Evolutionary conservation across 2,113 vertebrate genomes (phyloP), one percentile per base, ranked within the genome.

Genomic region (Abramis brama): DNA sequence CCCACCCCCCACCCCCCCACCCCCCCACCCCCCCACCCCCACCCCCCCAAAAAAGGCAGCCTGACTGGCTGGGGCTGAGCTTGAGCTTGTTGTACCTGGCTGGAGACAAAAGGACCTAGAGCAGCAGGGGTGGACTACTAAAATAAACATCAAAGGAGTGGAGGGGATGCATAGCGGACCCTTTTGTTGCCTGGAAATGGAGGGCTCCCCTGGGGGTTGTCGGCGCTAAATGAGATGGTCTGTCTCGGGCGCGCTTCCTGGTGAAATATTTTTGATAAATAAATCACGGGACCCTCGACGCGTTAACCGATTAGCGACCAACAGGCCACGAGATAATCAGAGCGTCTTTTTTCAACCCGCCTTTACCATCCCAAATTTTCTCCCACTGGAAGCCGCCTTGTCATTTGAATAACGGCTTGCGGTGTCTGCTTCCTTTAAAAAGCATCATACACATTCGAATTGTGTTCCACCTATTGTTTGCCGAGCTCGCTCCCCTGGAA

Each of bases 151-250:
- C 92, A 95, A 94, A 96, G 93, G 93, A 92, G 85, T 76, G 64
- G 59, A 88, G 78, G 87, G 93, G 94, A 92, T 93, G 92, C 91
- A 88, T 91, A 87, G 60, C 88, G 60, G 94, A 93, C 94, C 93
- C 94, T 96, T 93, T 94, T 95, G 95, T 92, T 94, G 94, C 92
- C 91, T 94, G 93, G 93, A 95, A 94, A 97, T 95, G 94, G 93
- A 94, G 90, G 88, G 91, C 93, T 94, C 95, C 94, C 95, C 94
- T 93, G 85, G 79, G 90, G 90, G 94, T 62, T 57, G 78, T 64
- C 90, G 88, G 82, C 87, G 89, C 93, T 90, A 94, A 94, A 94
- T 93, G 94, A 95, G 95, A 94, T 95, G 93, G 93, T 91, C 90
- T 91, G 91, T 94, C 92, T 95, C 89, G 87, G 93, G 90, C 92